A percentile compares a stretch with the other conserved stretches of the same genome.
These are phyloP conservation scores for Entomobrya multifasciata DNA, from an alignment of 2,888 invertebrate species.

Conservation along the genomic window DNA sequence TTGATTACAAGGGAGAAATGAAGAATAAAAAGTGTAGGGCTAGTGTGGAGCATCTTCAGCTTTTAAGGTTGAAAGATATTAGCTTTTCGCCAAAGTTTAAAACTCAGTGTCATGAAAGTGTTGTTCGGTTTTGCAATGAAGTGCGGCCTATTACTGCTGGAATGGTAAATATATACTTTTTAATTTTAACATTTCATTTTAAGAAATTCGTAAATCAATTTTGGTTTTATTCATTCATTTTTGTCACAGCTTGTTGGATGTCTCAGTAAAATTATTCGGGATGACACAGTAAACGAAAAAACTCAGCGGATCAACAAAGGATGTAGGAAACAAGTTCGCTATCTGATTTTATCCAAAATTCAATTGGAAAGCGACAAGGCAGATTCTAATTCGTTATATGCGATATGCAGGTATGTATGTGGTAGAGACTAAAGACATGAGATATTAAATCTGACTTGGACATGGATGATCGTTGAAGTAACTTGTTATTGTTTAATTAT, in stretches of 20 bases:
- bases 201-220: not conserved
- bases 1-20: slow-evolving; percentile 93
- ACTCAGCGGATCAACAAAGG: slow-evolving; percentile 92
- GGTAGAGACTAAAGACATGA: not conserved
- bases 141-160: slow-evolving; percentile 80
- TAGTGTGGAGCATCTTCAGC: slow-evolving; percentile 98
- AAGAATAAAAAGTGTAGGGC: slow-evolving; percentile 91
- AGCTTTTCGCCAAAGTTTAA: slow-evolving; percentile 97
- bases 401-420: slow-evolving; percentile 73
- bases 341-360: slow-evolving; percentile 90
- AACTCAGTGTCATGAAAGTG: slow-evolving; percentile 93
- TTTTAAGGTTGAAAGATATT: slow-evolving; percentile 95
- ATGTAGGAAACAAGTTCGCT: slow-evolving; percentile 94
- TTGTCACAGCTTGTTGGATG: slow-evolving; percentile 89
- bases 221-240: slow-evolving; percentile 3
- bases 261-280: slow-evolving; percentile 93
- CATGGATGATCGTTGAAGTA: not conserved
- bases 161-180: slow-evolving; percentile 80
- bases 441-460: not conserved
- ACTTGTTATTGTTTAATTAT: not conserved
- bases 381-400: slow-evolving; percentile 85
- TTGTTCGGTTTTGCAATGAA: slow-evolving; percentile 84
- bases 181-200: not conserved
- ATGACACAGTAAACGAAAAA: slow-evolving; percentile 90
- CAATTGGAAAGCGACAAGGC: slow-evolving; percentile 93